phyloP scores from a whole-genome alignment of 2,888 invertebrate species.

The Eueremaeus valkanovi region DNA sequence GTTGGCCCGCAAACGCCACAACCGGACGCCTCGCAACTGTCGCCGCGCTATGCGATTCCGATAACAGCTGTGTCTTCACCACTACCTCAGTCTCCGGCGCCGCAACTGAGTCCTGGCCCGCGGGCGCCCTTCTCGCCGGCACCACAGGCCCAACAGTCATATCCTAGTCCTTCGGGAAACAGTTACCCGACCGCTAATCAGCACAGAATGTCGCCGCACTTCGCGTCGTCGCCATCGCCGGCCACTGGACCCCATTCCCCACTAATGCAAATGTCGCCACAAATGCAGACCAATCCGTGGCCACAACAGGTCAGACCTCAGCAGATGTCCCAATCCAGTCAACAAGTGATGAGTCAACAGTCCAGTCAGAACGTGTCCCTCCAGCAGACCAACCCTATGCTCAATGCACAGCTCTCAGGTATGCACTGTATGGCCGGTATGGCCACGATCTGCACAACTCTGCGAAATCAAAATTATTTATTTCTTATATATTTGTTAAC shows the following conservation, averaged over 20 bases:
- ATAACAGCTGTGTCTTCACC: slow-evolving; percentile 29
- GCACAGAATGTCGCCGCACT: slow-evolving; percentile 29
- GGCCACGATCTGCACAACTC: no score
- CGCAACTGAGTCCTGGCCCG: slow-evolving; percentile 39
- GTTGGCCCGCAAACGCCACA: background rate
- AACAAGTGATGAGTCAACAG: slow-evolving; percentile 23
- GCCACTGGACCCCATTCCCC: slow-evolving; percentile 12
- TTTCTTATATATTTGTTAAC: no score
- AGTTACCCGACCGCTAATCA: slow-evolving; percentile 29
- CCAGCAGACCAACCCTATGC: slow-evolving; percentile 72
- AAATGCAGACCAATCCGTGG: slow-evolving; percentile 26
- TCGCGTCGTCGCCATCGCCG: slow-evolving; percentile 23
- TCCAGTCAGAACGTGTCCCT: slow-evolving; percentile 43
- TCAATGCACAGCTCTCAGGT: slow-evolving; percentile 67
- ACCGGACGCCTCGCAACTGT: slow-evolving; percentile 10
- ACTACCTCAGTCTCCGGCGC: slow-evolving; percentile 42
- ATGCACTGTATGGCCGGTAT: no score
- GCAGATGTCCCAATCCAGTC: background rate
- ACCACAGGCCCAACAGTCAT: slow-evolving; percentile 26
- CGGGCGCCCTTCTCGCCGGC: slow-evolving; percentile 28
- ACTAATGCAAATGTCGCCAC: slow-evolving; percentile 28
- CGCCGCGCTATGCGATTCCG: slow-evolving; percentile 32
- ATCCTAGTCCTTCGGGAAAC: slow-evolving; percentile 32
- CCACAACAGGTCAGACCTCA: slow-evolving; percentile 20
- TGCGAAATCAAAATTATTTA: no score